Base-by-base conservation (phyloP, 2,888 invertebrate genomes). In the Melinaea marsaeus region DNA sequence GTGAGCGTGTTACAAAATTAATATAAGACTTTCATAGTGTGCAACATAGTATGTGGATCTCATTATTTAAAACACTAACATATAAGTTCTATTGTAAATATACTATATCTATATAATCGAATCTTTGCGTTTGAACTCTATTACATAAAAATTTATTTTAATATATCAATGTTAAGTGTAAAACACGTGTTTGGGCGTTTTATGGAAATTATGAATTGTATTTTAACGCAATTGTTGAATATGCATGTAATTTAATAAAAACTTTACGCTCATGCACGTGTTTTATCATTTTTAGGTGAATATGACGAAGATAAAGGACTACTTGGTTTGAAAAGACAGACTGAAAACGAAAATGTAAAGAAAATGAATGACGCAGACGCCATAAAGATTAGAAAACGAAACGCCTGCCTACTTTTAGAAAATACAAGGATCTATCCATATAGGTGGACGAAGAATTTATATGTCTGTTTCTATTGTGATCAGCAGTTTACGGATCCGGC, bases 281-380 rank as follows among this genome's bases (percentile, higher is more conserved):
- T 80, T 80, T 88, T 79, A 70, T 87, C 78, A 79, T 85, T 88
- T 88, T 83, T 89, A 89, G 88, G 87, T 88, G 77, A 82, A 61
- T 78, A 73, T 67, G 74, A 74, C 58, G 67, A 71, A 65, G 62
- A 62, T 65, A 72, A 51, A 57, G 62, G 64, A 58, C 66, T 68
- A 56, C 62, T 64, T 65, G 58, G 54, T 57, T 13, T 56, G 57
- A 58, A 62, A 60, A 70, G 61, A 68, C 72, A 71, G 66, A 73
- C 71, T 62, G 69, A 71, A 73, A 69, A 67, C 58, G 76, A 76
- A 69, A 73, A 69, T 58, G 66, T 74, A 60, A 75, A 73, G 63
- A 69, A 73, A 65, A n/a, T 72, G 32, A 69, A 67, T 60, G 74
- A 77, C 51, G 63, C 65, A 2, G 79, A 83, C 34, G 77, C 80